These are phyloP conservation scores for Dendrolimus punctatus DNA, from an alignment of 1,140 invertebrate species.

Conservation along the genomic window DNA sequence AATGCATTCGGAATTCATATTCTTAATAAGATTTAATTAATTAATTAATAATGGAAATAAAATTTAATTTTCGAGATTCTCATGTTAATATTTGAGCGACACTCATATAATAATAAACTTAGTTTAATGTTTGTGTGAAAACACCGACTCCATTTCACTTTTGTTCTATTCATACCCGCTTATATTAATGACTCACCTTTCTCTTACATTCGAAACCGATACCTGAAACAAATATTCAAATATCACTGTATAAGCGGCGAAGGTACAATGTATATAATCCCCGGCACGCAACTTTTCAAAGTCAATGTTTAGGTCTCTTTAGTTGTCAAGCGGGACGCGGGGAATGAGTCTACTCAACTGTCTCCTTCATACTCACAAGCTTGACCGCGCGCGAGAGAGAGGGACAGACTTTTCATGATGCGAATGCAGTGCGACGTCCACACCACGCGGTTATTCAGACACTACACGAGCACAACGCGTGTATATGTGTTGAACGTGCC, in stretches of 20 bases:
- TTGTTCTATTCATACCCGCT: conserved; percentile 5
- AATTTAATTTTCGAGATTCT: conserved; percentile 3
- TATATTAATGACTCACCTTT: conserved; percentile 27
- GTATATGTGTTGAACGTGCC: no score
- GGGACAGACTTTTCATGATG: no score
- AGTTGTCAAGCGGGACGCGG: no score
- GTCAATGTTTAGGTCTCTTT: no score
- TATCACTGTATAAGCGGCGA: background rate
- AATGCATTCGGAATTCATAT: no score
- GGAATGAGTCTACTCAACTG: no score
- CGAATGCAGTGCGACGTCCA: no score
- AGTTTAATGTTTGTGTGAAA: background rate
- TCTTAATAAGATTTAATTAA: background rate
- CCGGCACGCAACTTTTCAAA: no score
- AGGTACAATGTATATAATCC: background rate
- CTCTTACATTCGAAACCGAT: conserved; percentile 13
- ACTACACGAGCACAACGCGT: no score
- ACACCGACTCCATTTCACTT: background rate
- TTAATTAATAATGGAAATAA: conserved; percentile 2
- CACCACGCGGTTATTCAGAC: no score
- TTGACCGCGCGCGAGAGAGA: no score
- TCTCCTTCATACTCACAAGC: no score
- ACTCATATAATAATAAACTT: background rate
- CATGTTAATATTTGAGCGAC: conserved; percentile 16
- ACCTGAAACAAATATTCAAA: conserved; percentile 17